Evolutionary conservation across 2,113 vertebrate species (phyloP), one percentile per base, ranked within the genome.

Genomic region (Clarias magur): DNA sequence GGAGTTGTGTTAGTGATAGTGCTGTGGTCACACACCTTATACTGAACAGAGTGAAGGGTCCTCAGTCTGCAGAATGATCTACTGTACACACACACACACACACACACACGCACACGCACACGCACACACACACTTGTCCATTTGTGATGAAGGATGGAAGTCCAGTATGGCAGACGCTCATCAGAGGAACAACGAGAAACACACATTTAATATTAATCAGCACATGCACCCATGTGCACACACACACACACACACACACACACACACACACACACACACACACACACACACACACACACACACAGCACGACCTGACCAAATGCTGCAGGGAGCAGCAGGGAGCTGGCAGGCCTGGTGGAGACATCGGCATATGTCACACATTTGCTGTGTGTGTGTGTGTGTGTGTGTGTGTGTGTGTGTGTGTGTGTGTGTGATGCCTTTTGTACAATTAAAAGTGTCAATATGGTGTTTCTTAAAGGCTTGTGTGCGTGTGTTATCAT

Each of bases 351-450:
- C 62, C 82, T 27, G 81, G 73, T 56, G 16, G 68, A 54, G 57
- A 79, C 78, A 80, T 80, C 59, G 87, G 87, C 88, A 89, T 85
- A 83, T 89, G 86, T 79, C 80, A 54, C 83, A 88, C 86, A 87
- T 89, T 87, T 89, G 82, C 86, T 48, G 34, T 23, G 38, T 73
- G 34, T 73, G 70, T 73, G 34, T 42, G 34, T 23, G 19, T 83
- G 19, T 76, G 88, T 68, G 60, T 86, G 81, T 87, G 85, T n/a
- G 42, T 65, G 82, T 48, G 75, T 73, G 82, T 65, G 76, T 65
- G 65, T 23, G 54, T 23, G n/a, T 10, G 57, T 12, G n/a, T 15
- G 11, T 16, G 23, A 57, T 56, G 59, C 48, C 57, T 76, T 68
- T 73, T 80, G 60, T 82, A 38, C 38, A 56, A 65, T 63, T 67